Percentiles rank a stretch among this genome's conserved stretches.
Conservation (phyloP, 2,888 invertebrate genomes). For the Druceiella hillmani region DNA sequence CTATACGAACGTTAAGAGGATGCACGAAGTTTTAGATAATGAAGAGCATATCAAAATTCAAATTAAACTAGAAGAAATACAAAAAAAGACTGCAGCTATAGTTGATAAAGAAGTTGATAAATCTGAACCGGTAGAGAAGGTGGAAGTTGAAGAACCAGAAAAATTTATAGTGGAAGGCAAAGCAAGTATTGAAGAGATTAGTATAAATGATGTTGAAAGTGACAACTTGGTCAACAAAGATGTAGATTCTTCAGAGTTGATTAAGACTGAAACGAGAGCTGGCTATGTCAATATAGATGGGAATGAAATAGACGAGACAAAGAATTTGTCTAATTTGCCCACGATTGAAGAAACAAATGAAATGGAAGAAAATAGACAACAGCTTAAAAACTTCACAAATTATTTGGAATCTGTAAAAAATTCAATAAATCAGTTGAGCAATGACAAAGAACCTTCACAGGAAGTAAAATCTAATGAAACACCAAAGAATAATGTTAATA, state of each 20-base stretch:
- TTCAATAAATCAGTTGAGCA: too few relatives aligned
- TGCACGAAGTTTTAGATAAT: slow-evolving; percentile 46
- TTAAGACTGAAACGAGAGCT: slow-evolving; percentile 44
- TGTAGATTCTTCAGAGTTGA: too few relatives aligned
- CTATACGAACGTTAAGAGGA: slow-evolving; percentile 44
- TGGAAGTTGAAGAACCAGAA: too few relatives aligned
- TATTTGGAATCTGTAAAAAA: too few relatives aligned
- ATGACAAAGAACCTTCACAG: too few relatives aligned
- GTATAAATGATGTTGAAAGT: slow-evolving; percentile 13
- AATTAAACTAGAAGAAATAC: slow-evolving; percentile 37
- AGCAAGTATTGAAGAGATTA: slow-evolving; percentile 16
- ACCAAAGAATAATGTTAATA: too few relatives aligned
- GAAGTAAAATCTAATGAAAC: too few relatives aligned
- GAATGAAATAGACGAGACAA: slow-evolving; percentile 38
- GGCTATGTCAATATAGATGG: slow-evolving; percentile 46
- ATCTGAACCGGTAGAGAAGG: too few relatives aligned
- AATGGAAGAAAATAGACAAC: too few relatives aligned
- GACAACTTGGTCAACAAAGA: slow-evolving; percentile 11
- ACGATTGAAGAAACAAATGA: too few relatives aligned
- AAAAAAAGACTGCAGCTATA: slow-evolving; percentile 28
- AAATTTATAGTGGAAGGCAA: too few relatives aligned
- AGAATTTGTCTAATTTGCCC: slow-evolving; percentile 35
- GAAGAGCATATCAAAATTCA: slow-evolving; percentile 45
- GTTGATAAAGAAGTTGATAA: not conserved
- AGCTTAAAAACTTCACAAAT: too few relatives aligned